phyloP scores from a whole-genome alignment of 2,113 vertebrate genomes.

The Tachycineta bicolor region DNA sequence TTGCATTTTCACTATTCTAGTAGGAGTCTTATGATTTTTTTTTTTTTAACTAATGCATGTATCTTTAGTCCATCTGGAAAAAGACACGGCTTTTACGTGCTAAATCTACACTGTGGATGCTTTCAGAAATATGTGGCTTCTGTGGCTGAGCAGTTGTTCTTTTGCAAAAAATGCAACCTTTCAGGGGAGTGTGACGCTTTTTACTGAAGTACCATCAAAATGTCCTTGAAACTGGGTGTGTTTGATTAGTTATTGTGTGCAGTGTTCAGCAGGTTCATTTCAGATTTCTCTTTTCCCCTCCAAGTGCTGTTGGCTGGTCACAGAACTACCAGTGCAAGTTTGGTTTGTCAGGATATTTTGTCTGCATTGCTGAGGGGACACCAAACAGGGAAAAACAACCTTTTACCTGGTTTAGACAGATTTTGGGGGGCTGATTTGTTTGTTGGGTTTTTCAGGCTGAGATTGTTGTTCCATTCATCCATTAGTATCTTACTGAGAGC shows the following conservation, averaged over 20 bases:
- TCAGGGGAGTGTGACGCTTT: neutral
- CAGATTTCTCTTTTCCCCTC: neutral
- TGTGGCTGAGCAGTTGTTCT: neutral
- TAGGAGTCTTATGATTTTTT: neutral
- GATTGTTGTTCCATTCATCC: neutral
- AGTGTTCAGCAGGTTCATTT: neutral
- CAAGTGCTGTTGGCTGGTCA: neutral
- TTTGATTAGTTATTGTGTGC: neutral
- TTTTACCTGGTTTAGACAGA: neutral
- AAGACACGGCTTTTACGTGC: neutral
- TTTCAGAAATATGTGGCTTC: neutral
- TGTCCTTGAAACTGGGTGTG: neutral
- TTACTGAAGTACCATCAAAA: neutral
- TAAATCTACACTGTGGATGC: neutral
- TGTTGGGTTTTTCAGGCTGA: neutral
- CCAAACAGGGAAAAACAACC: neutral
- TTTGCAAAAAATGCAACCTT: neutral
- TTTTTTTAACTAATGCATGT: neutral
- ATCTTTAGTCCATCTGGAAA: neutral
- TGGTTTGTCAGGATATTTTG: neutral
- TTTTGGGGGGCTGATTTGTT: neutral
- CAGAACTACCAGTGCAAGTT: neutral
- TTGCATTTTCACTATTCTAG: neutral
- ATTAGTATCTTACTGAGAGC: slow-evolving; percentile 13
- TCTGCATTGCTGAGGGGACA: neutral